phyloP scores from a whole-genome alignment of 2,797 vertebrate species.

The Pangasius krempfi region DNA sequence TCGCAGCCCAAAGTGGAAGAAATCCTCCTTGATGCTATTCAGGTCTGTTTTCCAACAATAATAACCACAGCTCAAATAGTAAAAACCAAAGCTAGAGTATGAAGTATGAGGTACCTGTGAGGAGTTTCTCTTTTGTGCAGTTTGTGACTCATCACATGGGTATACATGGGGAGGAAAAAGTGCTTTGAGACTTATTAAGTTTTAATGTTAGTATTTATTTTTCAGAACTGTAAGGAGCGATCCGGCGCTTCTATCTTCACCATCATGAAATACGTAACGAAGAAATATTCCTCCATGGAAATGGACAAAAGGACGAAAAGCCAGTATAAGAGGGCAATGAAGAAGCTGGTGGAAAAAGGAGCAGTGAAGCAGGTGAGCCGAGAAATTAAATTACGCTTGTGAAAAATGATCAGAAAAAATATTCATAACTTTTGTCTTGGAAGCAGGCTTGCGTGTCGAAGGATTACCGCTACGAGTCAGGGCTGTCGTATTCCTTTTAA shows the following conservation, averaged over 20 bases:
- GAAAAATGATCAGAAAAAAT: not conserved
- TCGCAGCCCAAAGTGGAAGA: constrained; percentile 91
- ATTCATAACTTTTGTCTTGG: not conserved
- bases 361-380: constrained; percentile 88
- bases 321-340: constrained; percentile 91
- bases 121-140: not conserved
- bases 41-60: constrained; percentile 71
- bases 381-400: not conserved
- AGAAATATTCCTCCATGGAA: constrained; percentile 92
- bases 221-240: constrained; percentile 88
- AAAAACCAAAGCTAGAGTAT: not conserved
- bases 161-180: too few species aligned
- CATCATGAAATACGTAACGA: constrained; percentile 90
- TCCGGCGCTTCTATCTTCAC: constrained; percentile 87
- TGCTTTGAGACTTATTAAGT: not conserved
- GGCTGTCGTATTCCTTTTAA: not conserved
- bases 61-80: not conserved
- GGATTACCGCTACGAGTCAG: not conserved
- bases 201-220: not conserved
- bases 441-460: not conserved
- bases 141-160: not conserved
- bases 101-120: not conserved
- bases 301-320: constrained; percentile 88
- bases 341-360: constrained; percentile 91
- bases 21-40: constrained; percentile 92